phyloP scores from a whole-genome alignment of 1,140 invertebrate genomes.

The Orchestia grillus region DNA sequence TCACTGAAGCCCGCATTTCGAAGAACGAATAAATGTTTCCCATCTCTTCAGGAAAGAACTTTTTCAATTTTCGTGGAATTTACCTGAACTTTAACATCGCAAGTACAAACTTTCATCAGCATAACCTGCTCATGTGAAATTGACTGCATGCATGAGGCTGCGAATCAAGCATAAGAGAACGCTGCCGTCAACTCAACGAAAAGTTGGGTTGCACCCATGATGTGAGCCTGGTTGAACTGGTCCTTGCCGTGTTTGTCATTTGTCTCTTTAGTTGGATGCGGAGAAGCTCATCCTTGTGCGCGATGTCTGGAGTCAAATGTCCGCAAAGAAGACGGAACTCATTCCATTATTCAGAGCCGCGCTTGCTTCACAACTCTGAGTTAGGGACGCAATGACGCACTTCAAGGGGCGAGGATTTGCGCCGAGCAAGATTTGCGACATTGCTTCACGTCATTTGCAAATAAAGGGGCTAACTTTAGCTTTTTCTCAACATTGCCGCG shows the following conservation, averaged over 20 bases:
- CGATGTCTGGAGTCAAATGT: conserved; percentile 12
- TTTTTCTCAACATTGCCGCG: conserved; percentile 31
- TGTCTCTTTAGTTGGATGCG: background rate
- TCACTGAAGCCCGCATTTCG: background rate
- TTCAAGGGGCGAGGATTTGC: conserved; percentile 39
- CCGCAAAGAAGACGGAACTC: conserved; percentile 1
- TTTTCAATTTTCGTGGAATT: background rate
- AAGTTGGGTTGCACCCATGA: background rate
- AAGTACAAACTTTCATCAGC: background rate
- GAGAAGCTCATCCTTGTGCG: background rate
- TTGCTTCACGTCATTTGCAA: conserved; percentile 55
- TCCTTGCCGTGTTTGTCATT: background rate
- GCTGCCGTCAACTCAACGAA: background rate
- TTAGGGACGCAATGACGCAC: conserved; percentile 30
- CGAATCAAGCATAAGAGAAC: background rate
- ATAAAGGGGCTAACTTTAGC: conserved; percentile 47
- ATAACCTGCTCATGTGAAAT: background rate
- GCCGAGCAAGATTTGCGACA: conserved; percentile 27
- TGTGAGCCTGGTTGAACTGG: background rate
- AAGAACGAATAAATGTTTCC: background rate
- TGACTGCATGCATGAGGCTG: background rate
- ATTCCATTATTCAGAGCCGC: conserved; percentile 35
- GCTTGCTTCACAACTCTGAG: conserved; percentile 31
- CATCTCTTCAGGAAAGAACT: background rate
- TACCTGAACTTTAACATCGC: background rate